These are phyloP conservation scores for Scelioninae gen. 1 DNA, from an alignment of 2,888 invertebrate species.

Conservation along the genomic window DNA sequence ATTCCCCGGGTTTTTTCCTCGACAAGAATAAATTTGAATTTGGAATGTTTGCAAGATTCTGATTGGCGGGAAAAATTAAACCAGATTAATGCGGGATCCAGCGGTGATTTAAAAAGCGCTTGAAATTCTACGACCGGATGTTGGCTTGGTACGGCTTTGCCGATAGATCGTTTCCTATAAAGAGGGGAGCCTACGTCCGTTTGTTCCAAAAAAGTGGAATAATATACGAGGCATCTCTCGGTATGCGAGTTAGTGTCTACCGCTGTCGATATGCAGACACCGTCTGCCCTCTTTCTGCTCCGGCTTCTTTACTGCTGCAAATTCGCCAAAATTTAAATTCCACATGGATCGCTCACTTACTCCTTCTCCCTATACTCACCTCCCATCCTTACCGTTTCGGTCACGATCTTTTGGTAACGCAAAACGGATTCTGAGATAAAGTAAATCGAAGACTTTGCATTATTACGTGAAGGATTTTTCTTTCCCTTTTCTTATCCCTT, in stretches of 20 bases:
- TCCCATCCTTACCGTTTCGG: conserved; percentile 60
- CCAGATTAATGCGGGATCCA: conserved; percentile 31
- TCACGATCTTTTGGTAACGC: conserved; percentile 72
- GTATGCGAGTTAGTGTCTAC: conserved; percentile 77
- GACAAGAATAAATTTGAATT: conserved; percentile 24
- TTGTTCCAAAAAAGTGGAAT: conserved; percentile 70
- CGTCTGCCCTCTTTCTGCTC: conserved; percentile 71
- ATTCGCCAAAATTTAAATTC: conserved; percentile 79
- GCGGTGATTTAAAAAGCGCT: conserved; percentile 61
- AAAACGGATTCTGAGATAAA: conserved; percentile 73
- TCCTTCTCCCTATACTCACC: conserved; percentile 58
- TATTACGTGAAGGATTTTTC: conserved; percentile 54
- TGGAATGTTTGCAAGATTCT: too few species aligned
- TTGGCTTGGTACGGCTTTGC: conserved; percentile 66
- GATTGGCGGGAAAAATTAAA: conserved; percentile 44
- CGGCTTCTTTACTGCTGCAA: conserved; percentile 64
- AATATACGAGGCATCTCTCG: conserved; percentile 73
- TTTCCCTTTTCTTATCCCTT: conserved; percentile 13
- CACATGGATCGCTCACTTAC: conserved; percentile 73
- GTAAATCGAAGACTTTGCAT: conserved; percentile 68
- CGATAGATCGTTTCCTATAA: conserved; percentile 69
- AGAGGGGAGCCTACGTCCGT: conserved; percentile 52
- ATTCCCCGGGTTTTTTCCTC: background rate
- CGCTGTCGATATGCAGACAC: conserved; percentile 78
- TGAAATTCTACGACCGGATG: conserved; percentile 54